A percentile compares a stretch with the other conserved stretches of the same genome.
Evolutionary conservation across 2,797 vertebrate genomes (phyloP).

Genomic region (Chelmon rostratus): DNA sequence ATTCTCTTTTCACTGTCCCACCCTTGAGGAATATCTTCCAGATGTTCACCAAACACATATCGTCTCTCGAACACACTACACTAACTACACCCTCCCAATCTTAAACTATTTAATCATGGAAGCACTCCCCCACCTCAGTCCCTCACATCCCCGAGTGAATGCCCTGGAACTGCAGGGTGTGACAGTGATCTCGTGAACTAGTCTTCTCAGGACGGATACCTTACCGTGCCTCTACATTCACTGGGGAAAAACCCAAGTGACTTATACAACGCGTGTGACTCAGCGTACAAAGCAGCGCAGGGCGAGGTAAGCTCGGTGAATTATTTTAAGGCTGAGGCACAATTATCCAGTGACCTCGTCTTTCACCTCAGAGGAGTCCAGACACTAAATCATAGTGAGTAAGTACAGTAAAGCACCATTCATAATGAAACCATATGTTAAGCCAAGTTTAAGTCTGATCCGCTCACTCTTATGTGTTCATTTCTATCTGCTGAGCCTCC

Average conservation of each 20-base stretch:
- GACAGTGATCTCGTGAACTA: conserved; percentile 50
- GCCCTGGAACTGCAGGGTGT: conserved; percentile 55
- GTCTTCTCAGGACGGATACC: conserved; percentile 41
- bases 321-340: conserved; percentile 27
- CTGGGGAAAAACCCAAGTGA: conserved; percentile 53
- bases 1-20: conserved; percentile 16
- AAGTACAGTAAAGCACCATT: background rate
- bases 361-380: background rate
- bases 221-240: conserved; percentile 16
- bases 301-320: conserved; percentile 24
- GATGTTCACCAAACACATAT: conserved; percentile 35
- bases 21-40: conserved; percentile 50
- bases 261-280: conserved; percentile 48
- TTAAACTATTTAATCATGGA: conserved; percentile 15
- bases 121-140: background rate
- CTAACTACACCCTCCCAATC: background rate
- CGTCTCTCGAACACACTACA: background rate
- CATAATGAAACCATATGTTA: background rate
- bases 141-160: conserved; percentile 7
- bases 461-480: background rate
- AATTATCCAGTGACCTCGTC: conserved; percentile 25
- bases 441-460: background rate
- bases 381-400: conserved; percentile 12
- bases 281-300: conserved; percentile 19
- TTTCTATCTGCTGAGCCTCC: background rate